phyloP scores from a whole-genome alignment of 2,888 invertebrate species.

The Sesia bembeciformis region DNA sequence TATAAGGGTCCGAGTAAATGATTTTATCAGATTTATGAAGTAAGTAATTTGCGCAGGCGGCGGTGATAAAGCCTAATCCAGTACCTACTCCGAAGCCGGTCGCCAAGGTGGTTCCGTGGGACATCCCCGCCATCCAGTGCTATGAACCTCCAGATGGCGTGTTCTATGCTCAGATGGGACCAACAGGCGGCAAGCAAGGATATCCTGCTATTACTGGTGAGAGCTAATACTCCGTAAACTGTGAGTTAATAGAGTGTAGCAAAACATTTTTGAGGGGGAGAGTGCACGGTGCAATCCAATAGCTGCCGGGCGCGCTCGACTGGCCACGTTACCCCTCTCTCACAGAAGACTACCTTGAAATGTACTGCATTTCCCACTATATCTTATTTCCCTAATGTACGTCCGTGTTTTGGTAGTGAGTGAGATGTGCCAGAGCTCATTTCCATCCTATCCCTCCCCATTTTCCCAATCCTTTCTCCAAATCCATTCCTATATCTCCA shows the following conservation, averaged over 20 bases:
- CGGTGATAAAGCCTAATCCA: constrained; percentile 43
- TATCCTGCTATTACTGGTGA: constrained; percentile 91
- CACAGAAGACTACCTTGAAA: too few relatives aligned
- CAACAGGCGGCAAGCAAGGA: constrained; percentile 91
- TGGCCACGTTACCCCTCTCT: too few relatives aligned
- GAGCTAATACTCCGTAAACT: background rate
- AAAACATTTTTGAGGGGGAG: background rate
- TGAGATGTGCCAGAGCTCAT: too few relatives aligned
- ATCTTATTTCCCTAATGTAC: too few relatives aligned
- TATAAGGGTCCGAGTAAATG: too few relatives aligned
- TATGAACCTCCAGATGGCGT: constrained; percentile 93
- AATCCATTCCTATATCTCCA: too few relatives aligned
- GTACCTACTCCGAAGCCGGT: constrained; percentile 77
- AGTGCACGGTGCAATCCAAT: background rate
- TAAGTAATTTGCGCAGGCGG: constrained; percentile 12
- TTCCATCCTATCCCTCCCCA: too few relatives aligned
- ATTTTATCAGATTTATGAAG: background rate
- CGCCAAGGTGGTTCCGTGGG: constrained; percentile 80
- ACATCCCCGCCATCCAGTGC: constrained; percentile 91
- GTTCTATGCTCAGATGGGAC: constrained; percentile 94
- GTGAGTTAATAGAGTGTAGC: background rate
- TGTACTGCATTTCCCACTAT: too few relatives aligned
- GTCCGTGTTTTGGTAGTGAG: too few relatives aligned
- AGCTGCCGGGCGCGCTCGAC: background rate
- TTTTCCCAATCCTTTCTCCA: too few relatives aligned